phyloP scores from a whole-genome alignment of 2,113 vertebrate species.

The Cygnus atratus region DNA sequence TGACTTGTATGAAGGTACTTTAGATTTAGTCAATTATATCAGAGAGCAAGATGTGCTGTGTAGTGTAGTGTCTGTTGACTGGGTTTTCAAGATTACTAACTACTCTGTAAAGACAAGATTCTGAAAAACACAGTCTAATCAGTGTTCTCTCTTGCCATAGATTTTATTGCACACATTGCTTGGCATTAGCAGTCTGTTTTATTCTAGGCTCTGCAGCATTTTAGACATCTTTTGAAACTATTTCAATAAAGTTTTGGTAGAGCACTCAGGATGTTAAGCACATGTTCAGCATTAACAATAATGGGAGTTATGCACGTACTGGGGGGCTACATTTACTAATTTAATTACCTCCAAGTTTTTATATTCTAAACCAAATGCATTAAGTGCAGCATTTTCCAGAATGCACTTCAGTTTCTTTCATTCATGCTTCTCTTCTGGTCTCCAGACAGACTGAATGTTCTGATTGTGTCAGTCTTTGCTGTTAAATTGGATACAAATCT shows the following conservation, averaged over 20 bases:
- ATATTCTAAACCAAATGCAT: background rate
- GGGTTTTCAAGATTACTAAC: background rate
- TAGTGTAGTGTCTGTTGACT: background rate
- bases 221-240: slow-evolving; percentile 11
- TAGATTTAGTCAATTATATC: background rate
- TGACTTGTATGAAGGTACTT: background rate
- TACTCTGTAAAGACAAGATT: background rate
- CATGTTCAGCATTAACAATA: slow-evolving; percentile 29
- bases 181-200: slow-evolving; percentile 39
- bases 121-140: background rate
- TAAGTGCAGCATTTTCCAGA: slow-evolving; percentile 16
- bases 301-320: background rate
- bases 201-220: slow-evolving; percentile 9
- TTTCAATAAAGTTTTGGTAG: slow-evolving; percentile 36
- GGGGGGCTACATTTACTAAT: slow-evolving; percentile 4
- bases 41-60: background rate
- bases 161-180: background rate
- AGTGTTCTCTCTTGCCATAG: background rate
- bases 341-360: slow-evolving; percentile 31
- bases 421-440: slow-evolving; percentile 16
- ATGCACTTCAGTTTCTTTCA: slow-evolving; percentile 15
- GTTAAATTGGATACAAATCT: slow-evolving; percentile 58
- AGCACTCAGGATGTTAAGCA: slow-evolving; percentile 28
- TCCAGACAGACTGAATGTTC: slow-evolving; percentile 43
- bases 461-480: slow-evolving; percentile 14